Evolutionary conservation across 2,888 invertebrate species (phyloP), one percentile per base, ranked within the genome.

Genomic region (Drosophila mayaguana): DNA sequence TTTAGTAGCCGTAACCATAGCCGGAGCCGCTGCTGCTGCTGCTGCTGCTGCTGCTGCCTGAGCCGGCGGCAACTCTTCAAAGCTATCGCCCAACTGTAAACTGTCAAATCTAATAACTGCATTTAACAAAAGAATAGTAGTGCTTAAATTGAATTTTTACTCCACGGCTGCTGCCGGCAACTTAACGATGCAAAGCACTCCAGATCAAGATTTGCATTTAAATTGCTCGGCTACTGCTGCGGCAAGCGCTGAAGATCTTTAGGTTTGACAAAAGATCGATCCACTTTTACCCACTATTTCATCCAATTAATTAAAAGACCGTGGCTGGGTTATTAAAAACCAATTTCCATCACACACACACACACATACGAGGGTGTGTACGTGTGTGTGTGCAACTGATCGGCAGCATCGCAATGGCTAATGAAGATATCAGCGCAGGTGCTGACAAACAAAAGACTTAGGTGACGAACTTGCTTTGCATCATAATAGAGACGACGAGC

Each of bases 21-120:
- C 36, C 32, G 16, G 14, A 38, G 38, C 8, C n/a, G 8, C 16
- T 16, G 38, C 38, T 14, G 14, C 16, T 2, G 38, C 6, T 16
- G 40, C 79, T 81, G 77, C 88, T 72, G 22, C 14, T 38, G 16
- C 70, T 11, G 42, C 0, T n/a, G 43, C 9, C 46, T 9, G 7
- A n/a, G 46, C 22, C 28, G 48, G 68, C 89, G 84, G 85, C 80
- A 32, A 28, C 50, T 60, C 65, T 63, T 82, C 80, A 89, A 85
- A 89, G 83, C 67, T 46, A 60, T 63, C 68, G 78, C 50, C 72
- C 60, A 80, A 56, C 56, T 45, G 56, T 56, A 59, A 88, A 75
- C 87, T 89, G 87, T 89, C 90, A 89, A 90, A 84, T 90, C 85
- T 88, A 89, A 88, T 89, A 88, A 90, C 90, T 83, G 83, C 79